Conservation (phyloP, 2,113 vertebrate species). For the Chaetodon trifascialis region DNA sequence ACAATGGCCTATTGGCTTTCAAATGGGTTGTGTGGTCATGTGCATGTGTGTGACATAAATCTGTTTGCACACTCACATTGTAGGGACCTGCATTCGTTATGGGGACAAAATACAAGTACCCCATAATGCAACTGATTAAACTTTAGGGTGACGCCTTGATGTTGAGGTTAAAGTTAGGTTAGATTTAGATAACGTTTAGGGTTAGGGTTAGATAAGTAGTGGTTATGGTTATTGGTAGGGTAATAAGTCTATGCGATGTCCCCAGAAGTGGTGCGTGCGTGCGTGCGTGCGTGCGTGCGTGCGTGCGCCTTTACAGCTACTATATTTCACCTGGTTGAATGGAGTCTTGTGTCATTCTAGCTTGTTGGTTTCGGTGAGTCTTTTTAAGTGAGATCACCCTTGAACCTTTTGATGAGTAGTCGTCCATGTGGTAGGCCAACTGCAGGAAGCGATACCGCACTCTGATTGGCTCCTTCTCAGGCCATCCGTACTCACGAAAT, state of each 20-base stretch:
- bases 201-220: too few species aligned
- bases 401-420: slow-evolving; percentile 86
- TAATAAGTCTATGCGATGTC: too few species aligned
- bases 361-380: slow-evolving; percentile 80
- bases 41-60: neutral
- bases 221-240: too few species aligned
- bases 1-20: slow-evolving; percentile 11
- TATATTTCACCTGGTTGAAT: slow-evolving; percentile 70
- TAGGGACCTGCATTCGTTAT: neutral
- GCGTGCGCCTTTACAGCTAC: too few species aligned
- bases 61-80: too few species aligned
- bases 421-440: slow-evolving; percentile 85
- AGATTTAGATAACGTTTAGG: too few species aligned
- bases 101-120: neutral
- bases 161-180: too few species aligned
- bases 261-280: too few species aligned
- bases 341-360: slow-evolving; percentile 62
- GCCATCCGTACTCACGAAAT: slow-evolving; percentile 86
- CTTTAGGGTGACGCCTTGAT: too few species aligned
- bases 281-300: neutral
- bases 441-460: slow-evolving; percentile 85
- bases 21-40: slow-evolving; percentile 19
- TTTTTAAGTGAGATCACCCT: slow-evolving; percentile 77
- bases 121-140: too few species aligned
- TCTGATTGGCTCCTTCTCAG: slow-evolving; percentile 70